Base-by-base conservation (phyloP, 2,113 vertebrate species). In the Cisticola juncidis region DNA sequence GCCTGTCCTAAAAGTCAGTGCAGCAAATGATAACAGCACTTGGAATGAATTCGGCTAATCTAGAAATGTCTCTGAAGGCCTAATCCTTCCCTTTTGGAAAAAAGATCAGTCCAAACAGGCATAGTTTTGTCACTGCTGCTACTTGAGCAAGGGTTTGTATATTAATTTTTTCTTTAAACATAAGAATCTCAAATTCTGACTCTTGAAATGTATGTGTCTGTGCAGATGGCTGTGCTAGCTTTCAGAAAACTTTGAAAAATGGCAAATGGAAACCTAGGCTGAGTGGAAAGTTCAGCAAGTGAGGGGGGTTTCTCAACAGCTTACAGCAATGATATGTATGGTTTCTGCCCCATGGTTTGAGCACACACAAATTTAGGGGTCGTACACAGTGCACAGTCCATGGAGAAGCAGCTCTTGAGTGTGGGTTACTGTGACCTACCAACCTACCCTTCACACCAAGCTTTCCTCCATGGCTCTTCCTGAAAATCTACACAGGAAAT, bases 351-450 rank as follows among this genome's bases (percentile, higher is more conserved):
- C 47, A 25, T 0, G 0, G 22, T 16, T 38, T 7, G 0, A 70
- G 40, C 1, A 1, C 17, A 22, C 42, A 81, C 1, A 1, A 13
- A 70, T 85, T 56, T 29, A 33, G 15, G 42, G 8, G 9, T 7
- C 0, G 1, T 47, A 33, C 5, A 11, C 22, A 17, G 4, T 1
- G 6, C 12, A 9, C 22, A 50, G 44, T 4, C 12, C 54, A 36
- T 0, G 14, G 51, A 70, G 79, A 69, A 57, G 31, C 29, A 74
- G 36, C 9, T 58, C 24, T 23, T 23, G 14, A 90, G 19, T 1
- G 1, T 17, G 28, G 4, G 21, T 29, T 54, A 36, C 44, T 53
- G 35, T 9, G 9, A 65, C 9, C 21, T 22, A 58, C 21, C 40
- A 20, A n/a, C 6, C 50, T 10, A 26, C 17, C 4, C 35, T 53